Evolutionary conservation across 2,797 vertebrate species (phyloP).

Genomic region (Mus spretus): DNA sequence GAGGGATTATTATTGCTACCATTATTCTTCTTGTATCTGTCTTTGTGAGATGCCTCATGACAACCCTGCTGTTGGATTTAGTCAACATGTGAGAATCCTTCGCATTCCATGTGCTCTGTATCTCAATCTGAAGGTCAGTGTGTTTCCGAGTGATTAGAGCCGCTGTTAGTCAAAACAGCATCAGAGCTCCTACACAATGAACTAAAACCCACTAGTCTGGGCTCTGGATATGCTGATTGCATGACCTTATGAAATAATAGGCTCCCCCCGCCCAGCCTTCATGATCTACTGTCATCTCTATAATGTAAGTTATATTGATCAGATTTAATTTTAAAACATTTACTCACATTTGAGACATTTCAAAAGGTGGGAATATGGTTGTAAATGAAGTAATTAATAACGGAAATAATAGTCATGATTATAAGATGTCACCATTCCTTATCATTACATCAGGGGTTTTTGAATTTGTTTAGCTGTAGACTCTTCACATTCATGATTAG

Average conservation of each 20-base stretch:
- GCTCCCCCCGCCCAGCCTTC: not conserved
- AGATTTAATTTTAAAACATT: not conserved
- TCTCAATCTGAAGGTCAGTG: not conserved
- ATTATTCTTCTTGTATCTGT: not conserved
- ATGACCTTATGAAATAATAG: not conserved
- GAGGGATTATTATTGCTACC: not conserved
- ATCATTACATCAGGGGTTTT: not conserved
- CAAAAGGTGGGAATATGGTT: conserved; percentile 5
- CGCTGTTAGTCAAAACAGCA: not conserved
- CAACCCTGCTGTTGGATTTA: not conserved
- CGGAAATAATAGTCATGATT: not conserved
- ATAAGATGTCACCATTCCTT: not conserved
- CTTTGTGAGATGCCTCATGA: not conserved
- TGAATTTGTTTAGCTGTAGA: not conserved
- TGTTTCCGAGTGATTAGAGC: not conserved
- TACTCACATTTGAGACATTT: not conserved
- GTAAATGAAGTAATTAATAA: conserved; percentile 30
- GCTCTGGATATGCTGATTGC: not conserved
- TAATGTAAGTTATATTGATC: conserved; percentile 38
- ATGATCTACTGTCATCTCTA: not conserved
- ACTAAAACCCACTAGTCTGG: not conserved
- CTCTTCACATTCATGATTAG: conserved; percentile 1
- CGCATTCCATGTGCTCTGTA: not conserved
- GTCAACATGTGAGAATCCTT: not conserved
- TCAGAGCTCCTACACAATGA: not conserved